Conservation (phyloP, 2,113 vertebrate genomes). For the Mellivora capensis region DNA sequence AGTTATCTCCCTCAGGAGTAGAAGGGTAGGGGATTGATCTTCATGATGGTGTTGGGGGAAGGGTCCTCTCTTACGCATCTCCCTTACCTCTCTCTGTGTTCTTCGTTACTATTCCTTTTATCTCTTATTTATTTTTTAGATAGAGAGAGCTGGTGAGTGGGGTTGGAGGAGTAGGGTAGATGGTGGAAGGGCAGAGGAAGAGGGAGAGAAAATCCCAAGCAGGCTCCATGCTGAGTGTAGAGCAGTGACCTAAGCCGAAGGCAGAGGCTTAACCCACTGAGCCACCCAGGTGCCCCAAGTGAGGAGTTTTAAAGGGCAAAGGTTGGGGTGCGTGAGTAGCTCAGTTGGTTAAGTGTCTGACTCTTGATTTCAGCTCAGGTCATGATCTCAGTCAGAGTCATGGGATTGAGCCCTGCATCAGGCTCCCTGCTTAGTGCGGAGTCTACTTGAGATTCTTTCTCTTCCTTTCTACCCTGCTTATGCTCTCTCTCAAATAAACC, state of each 20-base stretch:
- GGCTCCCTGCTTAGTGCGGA: not conserved
- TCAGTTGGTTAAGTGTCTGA: not conserved
- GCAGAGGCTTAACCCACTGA: not conserved
- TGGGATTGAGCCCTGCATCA: not conserved
- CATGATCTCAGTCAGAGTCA: not conserved
- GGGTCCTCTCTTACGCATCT: not conserved
- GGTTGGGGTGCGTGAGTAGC: not conserved
- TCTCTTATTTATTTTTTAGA: not conserved
- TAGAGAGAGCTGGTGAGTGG: not conserved
- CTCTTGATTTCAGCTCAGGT: not conserved
- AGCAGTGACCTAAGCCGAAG: no score
- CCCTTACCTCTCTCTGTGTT: not conserved
- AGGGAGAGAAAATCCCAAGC: not conserved
- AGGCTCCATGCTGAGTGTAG: not conserved
- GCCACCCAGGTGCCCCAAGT: not conserved
- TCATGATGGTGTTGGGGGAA: no score
- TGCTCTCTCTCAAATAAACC: not conserved
- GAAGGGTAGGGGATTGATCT: not conserved
- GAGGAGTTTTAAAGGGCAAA: not conserved
- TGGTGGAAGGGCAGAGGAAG: not conserved
- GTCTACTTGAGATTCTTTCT: not conserved
- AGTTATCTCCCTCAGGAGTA: not conserved
- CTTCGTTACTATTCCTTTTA: not conserved
- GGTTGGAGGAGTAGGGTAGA: not conserved
- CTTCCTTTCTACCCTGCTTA: not conserved